Evolutionary conservation across 2,888 invertebrate species (phyloP).

Genomic region (Marronus borbonicus): DNA sequence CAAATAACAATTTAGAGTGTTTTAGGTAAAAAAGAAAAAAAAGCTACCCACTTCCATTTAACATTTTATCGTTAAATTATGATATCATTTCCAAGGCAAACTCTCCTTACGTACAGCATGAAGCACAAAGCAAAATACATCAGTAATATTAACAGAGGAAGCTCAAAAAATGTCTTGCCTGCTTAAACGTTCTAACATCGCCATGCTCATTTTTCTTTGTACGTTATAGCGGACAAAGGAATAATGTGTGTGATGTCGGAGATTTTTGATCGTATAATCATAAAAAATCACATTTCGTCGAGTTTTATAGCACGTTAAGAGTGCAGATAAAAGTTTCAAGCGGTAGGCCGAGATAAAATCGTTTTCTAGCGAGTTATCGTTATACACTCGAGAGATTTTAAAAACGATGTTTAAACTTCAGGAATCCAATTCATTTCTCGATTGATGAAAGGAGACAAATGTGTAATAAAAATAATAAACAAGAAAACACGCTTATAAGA

Average conservation of each 20-base stretch:
- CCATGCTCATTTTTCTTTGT: too few relatives aligned
- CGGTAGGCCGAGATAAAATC: not conserved
- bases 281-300: slow-evolving; percentile 5
- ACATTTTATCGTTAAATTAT: too few relatives aligned
- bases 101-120: too few relatives aligned
- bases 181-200: too few relatives aligned
- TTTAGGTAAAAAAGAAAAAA: not conserved
- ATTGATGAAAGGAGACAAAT: not conserved
- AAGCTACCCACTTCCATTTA: too few relatives aligned
- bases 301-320: not conserved
- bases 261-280: slow-evolving; percentile 5
- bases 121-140: too few relatives aligned
- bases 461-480: too few relatives aligned
- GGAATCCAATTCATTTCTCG: not conserved
- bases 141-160: too few relatives aligned
- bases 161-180: too few relatives aligned
- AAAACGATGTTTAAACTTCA: not conserved
- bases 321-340: not conserved
- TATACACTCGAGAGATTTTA: not conserved
- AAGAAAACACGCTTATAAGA: too few relatives aligned
- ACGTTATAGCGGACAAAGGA: too few relatives aligned
- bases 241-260: not conserved
- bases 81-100: too few relatives aligned
- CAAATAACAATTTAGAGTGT: not conserved
- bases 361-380: not conserved